These are phyloP conservation scores for Egretta garzetta DNA, from an alignment of 2,113 vertebrate genomes.

Conservation along the genomic window DNA sequence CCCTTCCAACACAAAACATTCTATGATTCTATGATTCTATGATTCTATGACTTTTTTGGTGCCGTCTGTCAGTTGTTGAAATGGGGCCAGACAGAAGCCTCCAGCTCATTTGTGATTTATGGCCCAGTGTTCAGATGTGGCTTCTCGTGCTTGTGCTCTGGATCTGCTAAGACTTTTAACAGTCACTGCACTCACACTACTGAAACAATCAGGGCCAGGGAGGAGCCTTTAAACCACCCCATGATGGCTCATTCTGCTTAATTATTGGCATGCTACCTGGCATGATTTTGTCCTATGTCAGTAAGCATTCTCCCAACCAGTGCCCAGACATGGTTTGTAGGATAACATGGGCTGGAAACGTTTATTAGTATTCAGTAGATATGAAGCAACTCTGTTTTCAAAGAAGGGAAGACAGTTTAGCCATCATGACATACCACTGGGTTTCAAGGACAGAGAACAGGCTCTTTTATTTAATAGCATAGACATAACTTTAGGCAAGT, in stretches of 20 bases:
- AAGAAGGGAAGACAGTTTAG: background rate
- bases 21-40: too few species aligned
- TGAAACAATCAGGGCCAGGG: background rate
- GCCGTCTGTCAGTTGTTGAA: background rate
- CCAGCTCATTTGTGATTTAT: background rate
- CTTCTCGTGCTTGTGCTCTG: background rate
- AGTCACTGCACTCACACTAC: background rate
- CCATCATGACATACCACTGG: fast-evolving
- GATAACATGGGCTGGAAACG: background rate
- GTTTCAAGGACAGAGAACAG: background rate
- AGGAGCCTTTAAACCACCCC: background rate
- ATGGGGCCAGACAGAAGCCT: background rate
- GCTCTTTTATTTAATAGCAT: background rate
- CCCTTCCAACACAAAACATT: too few species aligned
- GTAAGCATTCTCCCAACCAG: fast-evolving
- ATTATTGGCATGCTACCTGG: background rate
- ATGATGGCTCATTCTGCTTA: background rate
- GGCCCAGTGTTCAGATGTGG: background rate
- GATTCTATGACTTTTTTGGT: background rate
- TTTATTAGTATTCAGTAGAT: background rate
- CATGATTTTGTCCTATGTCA: background rate
- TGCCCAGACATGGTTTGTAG: background rate
- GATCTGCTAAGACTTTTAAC: background rate
- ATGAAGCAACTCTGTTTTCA: fast-evolving
- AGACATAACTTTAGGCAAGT: background rate